These are phyloP conservation scores for Garra rufa DNA, from an alignment of 2,113 vertebrate genomes.

Conservation along the genomic window DNA sequence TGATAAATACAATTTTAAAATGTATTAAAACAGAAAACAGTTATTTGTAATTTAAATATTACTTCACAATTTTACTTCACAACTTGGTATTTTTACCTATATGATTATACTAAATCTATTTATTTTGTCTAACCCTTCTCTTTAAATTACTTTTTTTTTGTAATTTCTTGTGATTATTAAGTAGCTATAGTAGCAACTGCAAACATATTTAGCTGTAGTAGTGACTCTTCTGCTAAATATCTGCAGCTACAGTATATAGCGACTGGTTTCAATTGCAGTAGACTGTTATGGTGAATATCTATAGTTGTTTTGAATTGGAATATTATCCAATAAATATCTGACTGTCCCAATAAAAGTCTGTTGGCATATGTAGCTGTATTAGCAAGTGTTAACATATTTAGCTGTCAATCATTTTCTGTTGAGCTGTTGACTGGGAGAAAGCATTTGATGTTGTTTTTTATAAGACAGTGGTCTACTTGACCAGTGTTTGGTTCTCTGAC, in stretches of 20 bases:
- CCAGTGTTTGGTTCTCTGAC: not conserved
- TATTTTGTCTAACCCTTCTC: not conserved
- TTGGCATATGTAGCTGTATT: no score
- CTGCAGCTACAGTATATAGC: no score
- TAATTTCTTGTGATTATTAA: no score
- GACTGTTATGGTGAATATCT: no score
- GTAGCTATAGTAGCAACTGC: no score
- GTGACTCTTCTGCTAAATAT: not conserved
- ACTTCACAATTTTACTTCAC: no score
- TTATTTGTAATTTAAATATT: not conserved
- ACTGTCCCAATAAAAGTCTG: not conserved
- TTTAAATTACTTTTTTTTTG: not conserved
- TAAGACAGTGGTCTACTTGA: not conserved
- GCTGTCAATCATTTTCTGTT: not conserved
- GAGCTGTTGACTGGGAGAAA: not conserved
- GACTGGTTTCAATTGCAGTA: not conserved
- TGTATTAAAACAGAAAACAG: not conserved
- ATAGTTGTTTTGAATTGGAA: not conserved
- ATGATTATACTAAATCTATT: no score
- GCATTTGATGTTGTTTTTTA: not conserved
- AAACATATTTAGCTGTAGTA: not conserved
- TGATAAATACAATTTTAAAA: not conserved
- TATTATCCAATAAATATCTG: not conserved
- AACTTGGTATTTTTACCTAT: no score
- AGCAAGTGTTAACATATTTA: not conserved